Evolutionary conservation across 2,888 invertebrate genomes (phyloP).

Genomic region (Pachymerium ferrugineum): DNA sequence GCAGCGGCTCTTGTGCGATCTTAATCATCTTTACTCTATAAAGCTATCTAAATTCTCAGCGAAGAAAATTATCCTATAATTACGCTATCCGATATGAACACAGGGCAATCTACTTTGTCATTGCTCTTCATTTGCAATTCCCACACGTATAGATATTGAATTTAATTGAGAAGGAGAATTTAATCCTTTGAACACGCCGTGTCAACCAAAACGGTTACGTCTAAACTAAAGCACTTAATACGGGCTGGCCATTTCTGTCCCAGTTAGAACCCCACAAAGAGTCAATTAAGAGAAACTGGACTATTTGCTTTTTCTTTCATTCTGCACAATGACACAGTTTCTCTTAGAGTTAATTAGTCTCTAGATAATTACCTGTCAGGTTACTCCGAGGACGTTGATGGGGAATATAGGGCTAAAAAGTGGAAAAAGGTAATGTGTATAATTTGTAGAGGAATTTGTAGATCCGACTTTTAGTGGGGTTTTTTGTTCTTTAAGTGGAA

Average conservation of each 20-base stretch:
- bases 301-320: background rate
- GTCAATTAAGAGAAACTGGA: background rate
- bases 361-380: conserved; percentile 17
- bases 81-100: too few species aligned
- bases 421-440: conserved; percentile 12
- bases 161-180: background rate
- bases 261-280: background rate
- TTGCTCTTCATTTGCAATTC: conserved; percentile 7
- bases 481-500: background rate
- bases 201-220: too few species aligned
- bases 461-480: background rate
- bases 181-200: conserved; percentile 3
- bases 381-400: conserved; percentile 18
- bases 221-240: too few species aligned
- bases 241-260: too few species aligned
- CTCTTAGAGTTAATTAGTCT: background rate
- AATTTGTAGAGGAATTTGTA: background rate
- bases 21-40: too few species aligned
- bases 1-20: too few species aligned
- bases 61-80: too few species aligned
- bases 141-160: background rate
- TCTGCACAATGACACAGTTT: conserved; percentile 5
- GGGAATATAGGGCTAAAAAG: conserved; percentile 10
- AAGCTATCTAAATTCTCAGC: too few species aligned
- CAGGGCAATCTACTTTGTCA: background rate